These are phyloP conservation scores for Macrosoma leucophasiata DNA, from an alignment of 2,888 invertebrate genomes.

Conservation along the genomic window DNA sequence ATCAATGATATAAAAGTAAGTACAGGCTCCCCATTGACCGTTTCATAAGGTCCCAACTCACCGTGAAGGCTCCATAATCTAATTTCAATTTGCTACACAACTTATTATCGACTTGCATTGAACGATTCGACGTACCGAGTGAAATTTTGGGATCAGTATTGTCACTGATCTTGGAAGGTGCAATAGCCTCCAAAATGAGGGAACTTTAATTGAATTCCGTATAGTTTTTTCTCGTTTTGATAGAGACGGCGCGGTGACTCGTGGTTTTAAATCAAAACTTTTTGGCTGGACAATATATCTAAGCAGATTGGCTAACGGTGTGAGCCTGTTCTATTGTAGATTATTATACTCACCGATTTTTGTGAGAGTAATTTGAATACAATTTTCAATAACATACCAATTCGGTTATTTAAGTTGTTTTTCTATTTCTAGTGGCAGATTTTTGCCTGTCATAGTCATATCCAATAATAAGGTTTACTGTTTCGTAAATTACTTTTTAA, in stretches of 20 bases:
- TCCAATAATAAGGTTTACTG: no score
- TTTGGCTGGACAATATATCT: conserved; percentile 25
- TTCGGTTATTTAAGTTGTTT: no score
- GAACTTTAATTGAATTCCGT: conserved; percentile 65
- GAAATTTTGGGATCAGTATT: conserved; percentile 56
- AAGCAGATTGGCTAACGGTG: conserved; percentile 30
- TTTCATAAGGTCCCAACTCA: conserved; percentile 59
- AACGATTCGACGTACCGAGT: conserved; percentile 55
- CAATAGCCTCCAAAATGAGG: conserved; percentile 54
- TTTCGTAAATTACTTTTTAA: no score
- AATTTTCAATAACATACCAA: no score
- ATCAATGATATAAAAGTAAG: conserved; percentile 52
- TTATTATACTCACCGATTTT: no score
- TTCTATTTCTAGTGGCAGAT: no score
- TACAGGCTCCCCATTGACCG: conserved; percentile 65
- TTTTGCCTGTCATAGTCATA: no score
- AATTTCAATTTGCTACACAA: conserved; percentile 65
- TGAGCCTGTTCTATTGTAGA: conserved; percentile 18
- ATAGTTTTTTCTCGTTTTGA: conserved; percentile 44
- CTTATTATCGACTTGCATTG: conserved; percentile 55
- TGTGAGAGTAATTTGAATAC: no score
- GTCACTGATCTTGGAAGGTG: conserved; percentile 50
- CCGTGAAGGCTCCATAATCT: conserved; percentile 66
- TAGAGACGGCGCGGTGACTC: conserved; percentile 35
- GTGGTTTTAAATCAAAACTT: conserved; percentile 31